phyloP scores from a whole-genome alignment of 1,140 invertebrate species.

The Ostrea edulis region DNA sequence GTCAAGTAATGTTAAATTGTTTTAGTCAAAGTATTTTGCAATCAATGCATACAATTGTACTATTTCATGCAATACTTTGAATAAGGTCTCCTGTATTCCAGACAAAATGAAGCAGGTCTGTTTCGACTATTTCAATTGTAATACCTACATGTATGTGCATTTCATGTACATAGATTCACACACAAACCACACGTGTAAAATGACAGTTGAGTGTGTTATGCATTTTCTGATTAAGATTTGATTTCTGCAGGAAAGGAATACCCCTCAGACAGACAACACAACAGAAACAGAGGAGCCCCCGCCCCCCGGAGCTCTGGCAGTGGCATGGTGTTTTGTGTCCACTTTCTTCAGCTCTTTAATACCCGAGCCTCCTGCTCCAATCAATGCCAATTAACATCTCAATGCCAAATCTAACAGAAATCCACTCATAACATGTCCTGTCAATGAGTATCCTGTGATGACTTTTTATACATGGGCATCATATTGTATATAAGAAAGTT shows the following conservation, averaged over 20 bases:
- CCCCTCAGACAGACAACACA: not conserved
- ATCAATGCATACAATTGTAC: too few relatives aligned
- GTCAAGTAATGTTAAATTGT: too few relatives aligned
- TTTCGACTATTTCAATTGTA: too few relatives aligned
- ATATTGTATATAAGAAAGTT: not conserved
- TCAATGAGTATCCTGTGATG: not conserved
- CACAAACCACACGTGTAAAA: not conserved
- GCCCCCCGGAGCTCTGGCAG: conserved; percentile 53
- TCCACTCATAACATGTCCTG: not conserved
- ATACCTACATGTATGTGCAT: not conserved
- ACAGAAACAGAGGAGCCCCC: conserved; percentile 33
- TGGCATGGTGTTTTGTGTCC: conserved; percentile 62
- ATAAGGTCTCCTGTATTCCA: too few relatives aligned
- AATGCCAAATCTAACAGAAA: not conserved
- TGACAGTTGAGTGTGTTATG: not conserved
- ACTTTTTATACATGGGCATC: not conserved
- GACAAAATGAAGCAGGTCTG: too few relatives aligned
- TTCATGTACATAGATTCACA: not conserved
- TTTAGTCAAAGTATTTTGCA: too few relatives aligned
- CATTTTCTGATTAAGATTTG: not conserved
- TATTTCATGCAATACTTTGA: too few relatives aligned
- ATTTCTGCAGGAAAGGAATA: not conserved
- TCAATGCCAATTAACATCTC: conserved; percentile 64
- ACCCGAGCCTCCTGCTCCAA: conserved; percentile 62
- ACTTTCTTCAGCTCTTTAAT: conserved; percentile 70